A percentile compares a stretch with the other conserved stretches of the same genome.
phyloP scores from a whole-genome alignment of 2,888 invertebrate genomes.

The Dorcus parallelipipedus region DNA sequence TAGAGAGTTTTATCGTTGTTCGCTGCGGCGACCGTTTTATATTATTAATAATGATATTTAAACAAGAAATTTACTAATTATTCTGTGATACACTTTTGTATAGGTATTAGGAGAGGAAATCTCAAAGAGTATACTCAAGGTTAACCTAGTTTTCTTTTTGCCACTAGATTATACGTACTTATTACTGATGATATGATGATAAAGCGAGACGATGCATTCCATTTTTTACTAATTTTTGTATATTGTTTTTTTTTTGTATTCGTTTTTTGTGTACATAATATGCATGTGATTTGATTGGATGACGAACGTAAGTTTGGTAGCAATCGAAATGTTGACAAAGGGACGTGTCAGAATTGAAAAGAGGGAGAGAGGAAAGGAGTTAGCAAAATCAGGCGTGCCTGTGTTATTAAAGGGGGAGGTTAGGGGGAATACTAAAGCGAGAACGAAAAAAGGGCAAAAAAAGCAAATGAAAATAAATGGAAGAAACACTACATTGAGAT shows the following conservation, averaged over 20 bases:
- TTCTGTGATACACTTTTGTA: constrained; percentile 18
- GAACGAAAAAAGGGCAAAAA: too few species aligned
- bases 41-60: background rate
- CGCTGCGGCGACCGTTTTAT: background rate
- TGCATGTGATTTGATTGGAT: too few species aligned
- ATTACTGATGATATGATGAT: background rate
- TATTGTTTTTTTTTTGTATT: constrained; percentile 4
- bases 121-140: constrained; percentile 2
- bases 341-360: too few species aligned
- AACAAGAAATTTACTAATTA: constrained; percentile 13
- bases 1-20: background rate
- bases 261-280: constrained; percentile 4
- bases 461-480: too few species aligned
- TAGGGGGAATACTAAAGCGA: too few species aligned
- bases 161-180: background rate
- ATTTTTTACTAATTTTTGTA: background rate
- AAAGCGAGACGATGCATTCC: background rate
- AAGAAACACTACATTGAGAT: too few species aligned
- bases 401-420: too few species aligned
- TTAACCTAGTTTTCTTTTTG: constrained; percentile 3
- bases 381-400: too few species aligned
- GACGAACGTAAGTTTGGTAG: too few species aligned
- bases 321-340: too few species aligned
- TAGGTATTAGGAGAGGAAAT: constrained; percentile 3
- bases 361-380: too few species aligned